Percentiles rank a stretch among this genome's conserved stretches.
Conservation (phyloP, 1,140 invertebrate species). For the Bombus breviceps region DNA sequence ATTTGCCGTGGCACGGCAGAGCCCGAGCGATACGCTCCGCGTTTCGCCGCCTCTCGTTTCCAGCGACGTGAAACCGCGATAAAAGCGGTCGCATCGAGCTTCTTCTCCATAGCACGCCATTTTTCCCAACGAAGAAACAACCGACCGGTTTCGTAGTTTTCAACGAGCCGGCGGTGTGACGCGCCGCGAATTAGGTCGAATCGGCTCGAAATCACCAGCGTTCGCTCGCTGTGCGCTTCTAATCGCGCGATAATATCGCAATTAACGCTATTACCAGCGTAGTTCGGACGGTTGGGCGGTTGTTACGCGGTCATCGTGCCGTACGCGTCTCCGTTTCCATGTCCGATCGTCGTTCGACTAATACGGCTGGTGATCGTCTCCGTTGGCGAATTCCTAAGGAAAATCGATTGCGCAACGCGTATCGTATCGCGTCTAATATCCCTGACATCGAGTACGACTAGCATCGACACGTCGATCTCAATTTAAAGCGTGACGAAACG, state of each 20-base stretch:
- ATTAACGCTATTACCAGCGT: conserved; percentile 9
- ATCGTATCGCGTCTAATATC: conserved; percentile 13
- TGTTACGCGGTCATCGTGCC: neutral
- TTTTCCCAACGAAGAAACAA: neutral
- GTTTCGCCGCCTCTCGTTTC: neutral
- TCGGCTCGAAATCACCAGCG: conserved; percentile 12
- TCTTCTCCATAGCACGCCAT: neutral
- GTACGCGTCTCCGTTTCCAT: neutral
- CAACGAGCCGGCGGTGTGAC: neutral
- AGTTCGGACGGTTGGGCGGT: neutral
- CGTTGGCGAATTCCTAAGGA: neutral
- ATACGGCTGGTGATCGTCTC: neutral
- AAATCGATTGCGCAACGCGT: conserved; percentile 8
- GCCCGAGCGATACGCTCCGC: conserved; percentile 7
- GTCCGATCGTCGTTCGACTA: neutral
- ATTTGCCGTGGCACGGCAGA: neutral
- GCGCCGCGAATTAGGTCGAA: conserved; percentile 26
- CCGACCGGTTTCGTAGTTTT: neutral
- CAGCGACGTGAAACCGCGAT: neutral
- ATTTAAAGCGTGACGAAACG: conserved; percentile 23
- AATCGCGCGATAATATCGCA: conserved; percentile 19
- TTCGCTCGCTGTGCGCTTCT: neutral
- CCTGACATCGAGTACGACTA: conserved; percentile 5
- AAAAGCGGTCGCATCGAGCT: neutral
- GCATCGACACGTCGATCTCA: conserved; percentile 17